Conservation (phyloP, 2,888 invertebrate genomes). For the Helicoverpa assulta region DNA sequence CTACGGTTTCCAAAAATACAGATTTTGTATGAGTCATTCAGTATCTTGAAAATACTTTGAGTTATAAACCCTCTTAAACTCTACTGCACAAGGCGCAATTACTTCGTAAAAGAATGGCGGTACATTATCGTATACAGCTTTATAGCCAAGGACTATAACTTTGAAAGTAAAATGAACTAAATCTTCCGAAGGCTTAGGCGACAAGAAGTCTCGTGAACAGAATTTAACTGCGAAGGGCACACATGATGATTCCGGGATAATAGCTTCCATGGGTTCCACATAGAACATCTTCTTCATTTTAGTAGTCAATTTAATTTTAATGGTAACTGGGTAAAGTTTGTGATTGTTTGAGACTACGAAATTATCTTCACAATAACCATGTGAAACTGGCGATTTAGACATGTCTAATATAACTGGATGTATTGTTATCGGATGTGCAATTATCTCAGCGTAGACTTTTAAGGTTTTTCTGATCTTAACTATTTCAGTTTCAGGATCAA, state of each 20-base stretch:
- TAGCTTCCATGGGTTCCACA: conserved; percentile 73
- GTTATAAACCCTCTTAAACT: conserved; percentile 72
- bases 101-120: conserved; percentile 82
- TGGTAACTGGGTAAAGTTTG: conserved; percentile 69
- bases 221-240: conserved; percentile 69
- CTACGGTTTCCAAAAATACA: too few species aligned
- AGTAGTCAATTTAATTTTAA: conserved; percentile 76
- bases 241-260: conserved; percentile 66
- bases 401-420: conserved; percentile 79
- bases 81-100: conserved; percentile 75
- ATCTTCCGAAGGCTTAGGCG: conserved; percentile 62
- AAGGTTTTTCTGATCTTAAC: conserved; percentile 69
- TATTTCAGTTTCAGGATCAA: conserved; percentile 66
- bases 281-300: conserved; percentile 78
- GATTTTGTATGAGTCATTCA: not conserved
- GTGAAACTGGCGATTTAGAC: conserved; percentile 70
- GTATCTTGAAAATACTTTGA: conserved; percentile 68
- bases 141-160: conserved; percentile 73
- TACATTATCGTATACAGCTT: conserved; percentile 71
- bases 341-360: conserved; percentile 76
- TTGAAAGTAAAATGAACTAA: conserved; percentile 80
- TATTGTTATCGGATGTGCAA: conserved; percentile 79
- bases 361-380: conserved; percentile 75
- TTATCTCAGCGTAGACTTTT: conserved; percentile 77
- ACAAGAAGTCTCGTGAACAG: conserved; percentile 68